These are phyloP conservation scores for Cataglyphis altisquamis DNA, from an alignment of 2,888 invertebrate species.

Conservation along the genomic window DNA sequence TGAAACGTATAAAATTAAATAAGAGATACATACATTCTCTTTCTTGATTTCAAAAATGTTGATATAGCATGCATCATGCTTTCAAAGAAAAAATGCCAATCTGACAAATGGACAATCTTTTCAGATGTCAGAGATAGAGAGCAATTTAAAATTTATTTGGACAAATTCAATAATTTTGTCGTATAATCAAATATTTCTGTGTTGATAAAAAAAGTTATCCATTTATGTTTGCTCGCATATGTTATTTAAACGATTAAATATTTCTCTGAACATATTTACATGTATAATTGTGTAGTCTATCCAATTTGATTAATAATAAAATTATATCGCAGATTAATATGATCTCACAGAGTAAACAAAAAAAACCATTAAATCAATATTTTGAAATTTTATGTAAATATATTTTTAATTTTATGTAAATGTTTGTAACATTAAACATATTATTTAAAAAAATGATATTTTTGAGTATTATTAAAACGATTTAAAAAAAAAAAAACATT, in stretches of 20 bases:
- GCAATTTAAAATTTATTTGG: background rate
- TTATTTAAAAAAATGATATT: too few relatives aligned
- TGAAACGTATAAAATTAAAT: background rate
- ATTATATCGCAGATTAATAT: background rate
- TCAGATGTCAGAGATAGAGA: background rate
- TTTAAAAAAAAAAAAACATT: too few relatives aligned
- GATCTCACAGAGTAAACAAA: background rate
- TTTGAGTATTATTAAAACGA: too few relatives aligned
- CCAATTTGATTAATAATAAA: background rate
- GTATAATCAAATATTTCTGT: background rate
- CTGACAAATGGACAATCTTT: background rate
- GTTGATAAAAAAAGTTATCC: background rate
- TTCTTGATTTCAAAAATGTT: background rate
- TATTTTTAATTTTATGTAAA: too few relatives aligned
- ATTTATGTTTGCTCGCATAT: background rate
- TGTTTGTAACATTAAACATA: too few relatives aligned
- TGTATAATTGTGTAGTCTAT: background rate
- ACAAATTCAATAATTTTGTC: background rate
- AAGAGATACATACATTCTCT: background rate
- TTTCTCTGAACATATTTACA: background rate
- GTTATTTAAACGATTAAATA: conserved; percentile 1
- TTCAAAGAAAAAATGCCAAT: background rate
- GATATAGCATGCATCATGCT: background rate
- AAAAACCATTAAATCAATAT: too few relatives aligned
- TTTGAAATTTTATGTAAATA: too few relatives aligned